Evolutionary conservation across 2,113 vertebrate genomes (phyloP).

Genomic region (Rhabdomys dilectus): DNA sequence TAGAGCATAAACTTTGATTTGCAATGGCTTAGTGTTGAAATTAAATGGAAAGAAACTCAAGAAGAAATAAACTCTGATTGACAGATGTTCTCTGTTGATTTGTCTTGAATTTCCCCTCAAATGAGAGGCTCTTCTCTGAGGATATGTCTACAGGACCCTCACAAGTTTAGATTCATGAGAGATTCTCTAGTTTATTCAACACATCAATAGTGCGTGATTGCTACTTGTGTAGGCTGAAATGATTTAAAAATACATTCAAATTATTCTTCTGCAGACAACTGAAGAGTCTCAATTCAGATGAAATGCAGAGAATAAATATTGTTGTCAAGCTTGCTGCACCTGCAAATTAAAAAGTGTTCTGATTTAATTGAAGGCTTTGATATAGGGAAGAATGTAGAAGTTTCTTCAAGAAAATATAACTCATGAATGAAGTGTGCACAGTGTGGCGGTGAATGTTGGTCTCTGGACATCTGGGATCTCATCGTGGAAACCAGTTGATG

Average conservation of each 20-base stretch:
- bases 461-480: not conserved
- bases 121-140: not conserved
- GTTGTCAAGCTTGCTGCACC: not conserved
- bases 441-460: fast-evolving
- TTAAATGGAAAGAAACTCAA: not conserved
- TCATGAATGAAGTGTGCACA: fast-evolving
- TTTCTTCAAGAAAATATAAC: not conserved
- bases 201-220: conserved; percentile 31
- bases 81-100: not conserved
- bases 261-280: conserved; percentile 2
- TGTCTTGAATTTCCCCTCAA: not conserved
- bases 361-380: not conserved
- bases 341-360: conserved; percentile 46
- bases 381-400: not conserved
- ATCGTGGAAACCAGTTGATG: fast-evolving
- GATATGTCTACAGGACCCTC: not conserved
- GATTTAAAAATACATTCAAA: conserved; percentile 3
- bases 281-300: not conserved
- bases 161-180: not conserved
- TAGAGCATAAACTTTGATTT: not conserved
- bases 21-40: not conserved
- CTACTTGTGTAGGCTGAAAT: conserved; percentile 38
- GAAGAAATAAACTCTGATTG: not conserved
- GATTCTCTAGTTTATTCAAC: not conserved
- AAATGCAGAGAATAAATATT: conserved; percentile 23